phyloP scores from a whole-genome alignment of 2,797 vertebrate species.

The Diceros bicornis region DNA sequence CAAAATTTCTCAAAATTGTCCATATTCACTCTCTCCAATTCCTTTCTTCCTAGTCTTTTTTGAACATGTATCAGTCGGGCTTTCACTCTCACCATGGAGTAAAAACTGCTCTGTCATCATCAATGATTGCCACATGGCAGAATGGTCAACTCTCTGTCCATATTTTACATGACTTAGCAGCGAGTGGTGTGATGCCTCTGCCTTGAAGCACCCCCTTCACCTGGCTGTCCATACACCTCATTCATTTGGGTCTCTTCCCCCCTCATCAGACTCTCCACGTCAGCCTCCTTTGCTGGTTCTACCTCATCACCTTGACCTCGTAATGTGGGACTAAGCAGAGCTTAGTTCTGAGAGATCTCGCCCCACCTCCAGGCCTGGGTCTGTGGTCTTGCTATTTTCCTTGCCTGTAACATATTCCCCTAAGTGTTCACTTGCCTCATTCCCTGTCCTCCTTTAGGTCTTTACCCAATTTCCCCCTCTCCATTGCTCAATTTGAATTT shows the following conservation, averaged over 20 bases:
- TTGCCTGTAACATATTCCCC: not conserved
- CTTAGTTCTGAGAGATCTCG: not conserved
- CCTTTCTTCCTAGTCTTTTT: not conserved
- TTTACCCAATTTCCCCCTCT: not conserved
- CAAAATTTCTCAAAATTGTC: not conserved
- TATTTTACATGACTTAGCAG: not conserved
- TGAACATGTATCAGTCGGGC: not conserved
- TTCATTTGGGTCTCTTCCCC: not conserved
- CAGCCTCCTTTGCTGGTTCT: not conserved
- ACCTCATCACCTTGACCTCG: not conserved
- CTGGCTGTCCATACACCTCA: not conserved
- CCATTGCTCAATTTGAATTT: not conserved
- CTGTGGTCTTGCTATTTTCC: not conserved
- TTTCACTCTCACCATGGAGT: not conserved
- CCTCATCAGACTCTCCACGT: not conserved
- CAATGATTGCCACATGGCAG: not conserved
- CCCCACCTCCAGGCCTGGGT: rapidly evolving
- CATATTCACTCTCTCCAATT: not conserved
- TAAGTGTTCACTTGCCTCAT: not conserved
- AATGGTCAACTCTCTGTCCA: not conserved
- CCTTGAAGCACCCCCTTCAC: not conserved
- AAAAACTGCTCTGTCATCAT: not conserved
- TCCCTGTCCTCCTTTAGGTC: not conserved
- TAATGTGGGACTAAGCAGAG: not conserved
- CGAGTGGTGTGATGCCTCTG: not conserved